These are phyloP conservation scores for Luffia ferchaultella DNA, from an alignment of 2,888 invertebrate genomes.

Conservation along the genomic window DNA sequence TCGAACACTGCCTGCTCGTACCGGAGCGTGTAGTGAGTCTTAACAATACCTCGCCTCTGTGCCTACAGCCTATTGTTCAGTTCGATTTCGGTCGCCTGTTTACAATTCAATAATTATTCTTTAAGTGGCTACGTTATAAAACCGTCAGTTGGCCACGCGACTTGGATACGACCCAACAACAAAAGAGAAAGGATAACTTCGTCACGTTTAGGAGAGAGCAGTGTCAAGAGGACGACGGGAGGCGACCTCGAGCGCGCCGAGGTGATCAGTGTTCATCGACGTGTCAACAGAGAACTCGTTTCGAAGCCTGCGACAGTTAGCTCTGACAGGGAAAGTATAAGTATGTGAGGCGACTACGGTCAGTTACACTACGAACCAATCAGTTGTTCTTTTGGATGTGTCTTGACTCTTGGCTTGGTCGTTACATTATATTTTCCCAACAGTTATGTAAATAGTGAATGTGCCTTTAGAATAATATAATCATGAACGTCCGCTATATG, in stretches of 20 bases:
- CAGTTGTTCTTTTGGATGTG: background rate
- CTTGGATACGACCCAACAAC: background rate
- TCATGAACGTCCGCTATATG: background rate
- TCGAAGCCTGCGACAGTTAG: background rate
- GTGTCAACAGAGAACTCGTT: background rate
- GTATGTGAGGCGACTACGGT: background rate
- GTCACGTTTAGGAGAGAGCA: background rate
- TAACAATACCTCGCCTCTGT: background rate
- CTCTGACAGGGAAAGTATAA: background rate
- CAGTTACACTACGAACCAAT: background rate
- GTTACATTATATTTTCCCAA: too few species aligned
- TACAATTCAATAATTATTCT: background rate
- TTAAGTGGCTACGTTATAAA: background rate
- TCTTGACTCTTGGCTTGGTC: too few species aligned
- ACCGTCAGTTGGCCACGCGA: background rate
- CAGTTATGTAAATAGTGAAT: background rate
- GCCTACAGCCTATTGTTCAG: background rate
- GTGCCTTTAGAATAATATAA: background rate
- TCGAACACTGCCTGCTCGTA: background rate
- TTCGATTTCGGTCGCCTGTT: background rate
- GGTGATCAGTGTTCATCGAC: background rate
- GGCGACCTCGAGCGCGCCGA: background rate
- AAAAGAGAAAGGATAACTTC: background rate
- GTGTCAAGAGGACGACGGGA: background rate
- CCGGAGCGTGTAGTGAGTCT: background rate